Evolutionary conservation across 2,797 vertebrate species (phyloP).

Genomic region (Cyclura pinguis): DNA sequence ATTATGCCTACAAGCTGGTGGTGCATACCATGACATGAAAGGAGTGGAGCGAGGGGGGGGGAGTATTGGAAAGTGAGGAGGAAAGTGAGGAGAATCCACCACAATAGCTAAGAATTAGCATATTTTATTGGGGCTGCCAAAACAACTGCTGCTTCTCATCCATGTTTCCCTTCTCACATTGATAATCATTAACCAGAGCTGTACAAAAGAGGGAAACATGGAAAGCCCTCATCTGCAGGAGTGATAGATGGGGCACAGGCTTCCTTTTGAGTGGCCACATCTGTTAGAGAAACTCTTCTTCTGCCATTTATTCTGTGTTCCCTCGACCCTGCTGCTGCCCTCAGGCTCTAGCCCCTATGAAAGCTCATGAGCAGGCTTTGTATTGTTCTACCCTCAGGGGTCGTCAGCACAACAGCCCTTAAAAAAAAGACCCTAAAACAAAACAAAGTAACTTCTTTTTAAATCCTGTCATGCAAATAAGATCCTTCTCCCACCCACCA

Average conservation of each 20-base stretch:
- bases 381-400: slow-evolving; percentile 54
- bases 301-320: background rate
- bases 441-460: slow-evolving; percentile 36
- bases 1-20: background rate
- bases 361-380: slow-evolving; percentile 49
- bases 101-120: background rate
- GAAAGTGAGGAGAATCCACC: too few species aligned
- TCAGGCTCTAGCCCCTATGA: slow-evolving; percentile 35
- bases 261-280: slow-evolving; percentile 8
- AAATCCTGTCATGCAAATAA: slow-evolving; percentile 70
- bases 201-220: background rate
- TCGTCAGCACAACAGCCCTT: slow-evolving; percentile 22
- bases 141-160: background rate
- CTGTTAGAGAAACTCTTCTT: slow-evolving; percentile 6
- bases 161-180: background rate
- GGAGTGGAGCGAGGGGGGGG: background rate
- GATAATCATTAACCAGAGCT: background rate
- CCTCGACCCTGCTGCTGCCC: background rate
- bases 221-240: background rate
- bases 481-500: slow-evolving; percentile 66
- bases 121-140: slow-evolving; percentile 13
- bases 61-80: too few species aligned
- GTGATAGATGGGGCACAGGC: background rate
- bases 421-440: slow-evolving; percentile 62
- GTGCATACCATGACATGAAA: slow-evolving; percentile 5